Evolutionary conservation across 1,140 invertebrate genomes (phyloP).

Genomic region (Aradophagus sp.): DNA sequence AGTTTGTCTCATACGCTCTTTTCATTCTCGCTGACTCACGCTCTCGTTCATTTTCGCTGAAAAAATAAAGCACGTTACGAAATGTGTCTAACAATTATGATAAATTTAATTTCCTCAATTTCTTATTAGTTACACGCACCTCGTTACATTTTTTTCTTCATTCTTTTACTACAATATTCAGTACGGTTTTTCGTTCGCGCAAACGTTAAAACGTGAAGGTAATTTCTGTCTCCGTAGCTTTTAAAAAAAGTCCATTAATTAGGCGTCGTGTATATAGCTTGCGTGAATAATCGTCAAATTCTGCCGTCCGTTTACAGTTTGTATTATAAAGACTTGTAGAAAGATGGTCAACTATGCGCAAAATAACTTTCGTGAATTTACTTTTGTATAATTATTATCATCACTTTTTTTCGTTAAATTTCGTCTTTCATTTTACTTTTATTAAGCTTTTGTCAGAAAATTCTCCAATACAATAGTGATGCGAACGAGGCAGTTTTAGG

Average conservation of each 20-base stretch:
- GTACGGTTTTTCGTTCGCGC: slow-evolving; percentile 13
- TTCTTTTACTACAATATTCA: slow-evolving; percentile 16
- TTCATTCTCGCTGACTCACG: slow-evolving; percentile 9
- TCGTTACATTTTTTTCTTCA: slow-evolving; percentile 13
- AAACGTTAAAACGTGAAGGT: slow-evolving; percentile 4
- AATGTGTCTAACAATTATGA: slow-evolving; percentile 51
- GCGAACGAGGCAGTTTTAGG: too few relatives aligned
- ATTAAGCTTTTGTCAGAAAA: too few relatives aligned
- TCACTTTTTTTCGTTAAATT: too few relatives aligned
- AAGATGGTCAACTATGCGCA: too few relatives aligned
- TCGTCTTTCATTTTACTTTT: too few relatives aligned
- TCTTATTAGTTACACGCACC: slow-evolving; percentile 22
- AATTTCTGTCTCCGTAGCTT: neutral
- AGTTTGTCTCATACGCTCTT: neutral
- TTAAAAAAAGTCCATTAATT: slow-evolving; percentile 34
- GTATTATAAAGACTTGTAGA: too few relatives aligned
- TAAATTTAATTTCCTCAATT: slow-evolving; percentile 36
- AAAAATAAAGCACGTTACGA: slow-evolving; percentile 58
- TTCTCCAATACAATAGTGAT: too few relatives aligned
- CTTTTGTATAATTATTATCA: too few relatives aligned
- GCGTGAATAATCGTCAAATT: too few relatives aligned
- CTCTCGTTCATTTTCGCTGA: slow-evolving; percentile 23
- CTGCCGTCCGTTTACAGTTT: too few relatives aligned
- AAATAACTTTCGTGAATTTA: too few relatives aligned
- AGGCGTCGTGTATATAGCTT: too few relatives aligned